phyloP scores from a whole-genome alignment of 2,113 vertebrate genomes.

The Tylochromis polylepis region DNA sequence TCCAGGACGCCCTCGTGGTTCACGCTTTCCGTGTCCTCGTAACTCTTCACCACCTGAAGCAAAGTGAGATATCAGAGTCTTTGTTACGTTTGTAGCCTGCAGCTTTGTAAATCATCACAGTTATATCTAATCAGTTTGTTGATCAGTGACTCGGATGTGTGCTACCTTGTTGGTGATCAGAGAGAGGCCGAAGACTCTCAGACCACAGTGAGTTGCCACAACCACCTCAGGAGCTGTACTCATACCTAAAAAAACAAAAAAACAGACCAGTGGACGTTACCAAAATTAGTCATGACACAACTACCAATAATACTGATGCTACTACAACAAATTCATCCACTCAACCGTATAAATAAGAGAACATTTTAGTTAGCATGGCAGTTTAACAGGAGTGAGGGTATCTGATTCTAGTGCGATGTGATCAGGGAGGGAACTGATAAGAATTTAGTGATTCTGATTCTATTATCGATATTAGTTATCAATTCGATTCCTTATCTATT shows the following conservation, averaged over 20 bases:
- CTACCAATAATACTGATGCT: background rate
- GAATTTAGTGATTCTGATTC: background rate
- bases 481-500: no score
- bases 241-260: conserved; percentile 66
- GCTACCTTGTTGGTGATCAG: conserved; percentile 78
- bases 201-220: conserved; percentile 74
- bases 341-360: background rate
- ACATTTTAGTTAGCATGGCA: background rate
- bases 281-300: background rate
- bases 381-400: background rate
- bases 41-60: conserved; percentile 69
- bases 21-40: conserved; percentile 66
- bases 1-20: conserved; percentile 75
- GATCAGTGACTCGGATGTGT: background rate
- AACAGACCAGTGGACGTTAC: background rate
- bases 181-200: conserved; percentile 79
- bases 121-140: background rate
- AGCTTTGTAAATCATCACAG: background rate
- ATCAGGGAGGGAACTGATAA: background rate
- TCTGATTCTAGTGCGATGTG: background rate
- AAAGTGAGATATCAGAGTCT: background rate
- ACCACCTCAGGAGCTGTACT: conserved; percentile 78
- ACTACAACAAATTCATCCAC: background rate
- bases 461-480: background rate
- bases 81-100: background rate